Evolutionary conservation across 30 jellyfish, hydroid and myxozoan genomes (phyloP).

Genomic region (Clytia hemisphaerica): DNA sequence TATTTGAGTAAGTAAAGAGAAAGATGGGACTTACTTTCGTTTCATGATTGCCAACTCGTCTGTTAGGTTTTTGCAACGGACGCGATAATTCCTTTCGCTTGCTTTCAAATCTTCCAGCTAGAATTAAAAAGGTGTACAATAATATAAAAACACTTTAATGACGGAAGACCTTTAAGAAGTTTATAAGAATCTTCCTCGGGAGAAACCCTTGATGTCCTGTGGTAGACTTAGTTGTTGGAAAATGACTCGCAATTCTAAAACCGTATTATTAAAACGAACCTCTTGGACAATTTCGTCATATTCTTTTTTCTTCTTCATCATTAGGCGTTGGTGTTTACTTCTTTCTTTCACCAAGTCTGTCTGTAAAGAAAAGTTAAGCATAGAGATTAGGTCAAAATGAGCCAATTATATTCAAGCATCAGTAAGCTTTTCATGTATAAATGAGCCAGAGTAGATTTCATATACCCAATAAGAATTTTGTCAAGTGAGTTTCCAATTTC

Average conservation of each 20-base stretch:
- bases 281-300: constrained; percentile 54
- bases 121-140: not conserved
- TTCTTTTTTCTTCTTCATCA: constrained; percentile 58
- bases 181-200: too few species aligned
- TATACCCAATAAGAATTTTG: too few species aligned
- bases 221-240: too few species aligned
- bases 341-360: constrained; percentile 69
- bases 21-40: constrained; percentile 81
- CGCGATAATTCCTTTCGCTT: constrained; percentile 62
- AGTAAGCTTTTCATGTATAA: too few species aligned
- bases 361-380: constrained; percentile 31
- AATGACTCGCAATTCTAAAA: not conserved
- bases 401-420: too few species aligned
- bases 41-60: constrained; percentile 64
- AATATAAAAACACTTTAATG: not conserved
- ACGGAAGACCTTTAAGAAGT: too few species aligned
- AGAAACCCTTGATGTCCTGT: not conserved
- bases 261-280: constrained; percentile 16
- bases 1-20: too few species aligned
- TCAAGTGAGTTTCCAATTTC: too few species aligned
- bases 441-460: too few species aligned
- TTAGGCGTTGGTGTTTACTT: constrained; percentile 55
- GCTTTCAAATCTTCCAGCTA: constrained; percentile 73
- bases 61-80: constrained; percentile 59
- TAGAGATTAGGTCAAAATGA: too few species aligned